Evolutionary conservation across 2,113 vertebrate genomes (phyloP).

Genomic region (Eubucco bourcierii): DNA sequence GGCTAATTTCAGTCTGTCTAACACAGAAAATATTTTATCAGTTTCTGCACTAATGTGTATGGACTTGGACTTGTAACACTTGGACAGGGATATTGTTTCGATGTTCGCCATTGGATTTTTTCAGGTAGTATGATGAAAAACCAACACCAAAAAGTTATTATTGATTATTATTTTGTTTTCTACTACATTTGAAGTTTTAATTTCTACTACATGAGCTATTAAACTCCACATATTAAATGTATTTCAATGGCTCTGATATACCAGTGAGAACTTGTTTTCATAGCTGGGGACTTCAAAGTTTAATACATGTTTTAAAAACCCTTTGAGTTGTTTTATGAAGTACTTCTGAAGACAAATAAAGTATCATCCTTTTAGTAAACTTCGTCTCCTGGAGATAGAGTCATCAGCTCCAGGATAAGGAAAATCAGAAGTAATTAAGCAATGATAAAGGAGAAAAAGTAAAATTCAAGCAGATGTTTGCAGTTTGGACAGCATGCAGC

Average conservation of each 20-base stretch:
- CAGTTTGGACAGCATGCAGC: fast-evolving
- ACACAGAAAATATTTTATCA: neutral
- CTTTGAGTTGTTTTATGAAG: neutral
- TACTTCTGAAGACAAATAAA: neutral
- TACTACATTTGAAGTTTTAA: neutral
- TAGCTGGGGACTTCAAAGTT: neutral
- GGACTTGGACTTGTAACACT: neutral
- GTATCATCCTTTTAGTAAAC: neutral
- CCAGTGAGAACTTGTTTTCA: neutral
- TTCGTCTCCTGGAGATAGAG: neutral
- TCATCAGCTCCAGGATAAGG: neutral
- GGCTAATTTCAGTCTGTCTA: neutral
- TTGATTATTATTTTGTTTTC: neutral
- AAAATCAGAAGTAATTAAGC: neutral
- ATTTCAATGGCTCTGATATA: neutral
- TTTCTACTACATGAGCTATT: neutral
- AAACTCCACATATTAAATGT: neutral
- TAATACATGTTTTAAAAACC: neutral
- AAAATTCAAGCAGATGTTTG: neutral
- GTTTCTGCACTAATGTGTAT: neutral
- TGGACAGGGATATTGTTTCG: neutral
- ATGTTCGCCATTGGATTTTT: neutral
- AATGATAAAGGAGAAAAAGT: neutral
- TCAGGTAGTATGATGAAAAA: neutral
- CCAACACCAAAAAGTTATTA: neutral